Evolutionary conservation across 2,113 vertebrate species (phyloP), one percentile per base, ranked within the genome.

Genomic region (Machaerirhynchus nigripectus): DNA sequence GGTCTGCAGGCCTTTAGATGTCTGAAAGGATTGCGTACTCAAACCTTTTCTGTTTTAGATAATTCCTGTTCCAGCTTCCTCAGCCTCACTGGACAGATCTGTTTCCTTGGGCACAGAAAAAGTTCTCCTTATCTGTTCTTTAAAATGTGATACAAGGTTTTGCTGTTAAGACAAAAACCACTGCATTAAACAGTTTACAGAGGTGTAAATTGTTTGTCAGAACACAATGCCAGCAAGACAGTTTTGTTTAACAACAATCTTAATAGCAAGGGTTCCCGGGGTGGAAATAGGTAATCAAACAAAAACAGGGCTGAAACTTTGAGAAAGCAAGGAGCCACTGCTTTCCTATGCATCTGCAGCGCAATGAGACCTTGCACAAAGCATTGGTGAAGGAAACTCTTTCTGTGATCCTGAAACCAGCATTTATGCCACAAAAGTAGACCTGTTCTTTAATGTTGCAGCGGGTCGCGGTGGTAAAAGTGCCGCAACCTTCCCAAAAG

Each of bases 151-250:
- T 91, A 95, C 56, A 92, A 95, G 79, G 55, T 95, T 96, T 94
- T 97, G 81, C 90, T 96, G 68, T 88, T 94, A 96, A 68, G 92
- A 97, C 60, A 95, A 96, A 75, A 94, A 61, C 24, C 55, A 87
- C 61, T 78, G 55, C 47, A 68, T 69, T 95, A 95, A 95, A 97
- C 95, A 94, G 68, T 95, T 97, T 97, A 93, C 61, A 90, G 83
- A 97, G 84, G 95, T 96, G 94, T 83, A 93, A 97, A 95, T 94
- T 97, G 89, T 96, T 97, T 97, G 68, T 95, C 89, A 91, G 96
- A 97, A 97, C 49, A 97, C 94, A 97, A 93, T 95, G 73, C 76
- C 74, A 95, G 77, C 23, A 77, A 95, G 40, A 77, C 35, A 85
- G 92, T 93, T 97, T 97, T 97, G 86, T 97, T 97, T 96, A 96